Evolutionary conservation across 2,113 vertebrate genomes (phyloP).

Genomic region (Hydrolagus affinis): DNA sequence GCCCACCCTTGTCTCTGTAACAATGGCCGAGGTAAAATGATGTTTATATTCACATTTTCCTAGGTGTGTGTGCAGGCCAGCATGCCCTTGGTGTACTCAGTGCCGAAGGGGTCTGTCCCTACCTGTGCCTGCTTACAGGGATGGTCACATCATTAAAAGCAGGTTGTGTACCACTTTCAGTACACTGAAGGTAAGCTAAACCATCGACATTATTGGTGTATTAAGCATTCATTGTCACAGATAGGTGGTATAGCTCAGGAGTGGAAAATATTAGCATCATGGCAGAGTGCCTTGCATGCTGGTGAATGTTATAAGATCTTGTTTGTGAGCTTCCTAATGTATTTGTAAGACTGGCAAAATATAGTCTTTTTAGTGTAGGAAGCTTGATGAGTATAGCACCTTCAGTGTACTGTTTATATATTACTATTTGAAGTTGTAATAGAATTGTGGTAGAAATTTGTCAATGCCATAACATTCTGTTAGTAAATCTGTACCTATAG

Average conservation of each 20-base stretch:
- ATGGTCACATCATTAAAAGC: conserved; percentile 82
- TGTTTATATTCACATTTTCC: conserved; percentile 85
- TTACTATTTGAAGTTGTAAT: conserved; percentile 41
- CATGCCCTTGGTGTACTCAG: conserved; percentile 81
- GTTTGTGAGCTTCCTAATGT: conserved; percentile 26
- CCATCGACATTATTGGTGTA: conserved; percentile 70
- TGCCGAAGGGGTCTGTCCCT: conserved; percentile 79
- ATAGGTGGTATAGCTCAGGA: conserved; percentile 53
- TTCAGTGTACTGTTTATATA: conserved; percentile 84
- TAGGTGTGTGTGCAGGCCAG: conserved; percentile 82
- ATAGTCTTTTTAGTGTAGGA: conserved; percentile 43
- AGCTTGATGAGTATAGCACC: conserved; percentile 69
- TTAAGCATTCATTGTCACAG: conserved; percentile 58
- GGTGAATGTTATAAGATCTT: conserved; percentile 45
- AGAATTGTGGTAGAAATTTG: conserved; percentile 32
- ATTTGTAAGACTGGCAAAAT: conserved; percentile 1
- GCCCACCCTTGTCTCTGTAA: conserved; percentile 67
- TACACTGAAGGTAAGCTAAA: conserved; percentile 90
- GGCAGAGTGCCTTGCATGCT: conserved; percentile 67
- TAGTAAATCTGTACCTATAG: conserved; percentile 31
- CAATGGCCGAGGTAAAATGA: conserved; percentile 80
- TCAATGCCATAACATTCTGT: conserved; percentile 32
- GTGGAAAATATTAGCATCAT: conserved; percentile 55
- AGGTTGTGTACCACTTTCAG: conserved; percentile 84
- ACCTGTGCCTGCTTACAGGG: conserved; percentile 82